Evolutionary conservation across 1,140 invertebrate species (phyloP).

Genomic region (Sitobion miscanthi): DNA sequence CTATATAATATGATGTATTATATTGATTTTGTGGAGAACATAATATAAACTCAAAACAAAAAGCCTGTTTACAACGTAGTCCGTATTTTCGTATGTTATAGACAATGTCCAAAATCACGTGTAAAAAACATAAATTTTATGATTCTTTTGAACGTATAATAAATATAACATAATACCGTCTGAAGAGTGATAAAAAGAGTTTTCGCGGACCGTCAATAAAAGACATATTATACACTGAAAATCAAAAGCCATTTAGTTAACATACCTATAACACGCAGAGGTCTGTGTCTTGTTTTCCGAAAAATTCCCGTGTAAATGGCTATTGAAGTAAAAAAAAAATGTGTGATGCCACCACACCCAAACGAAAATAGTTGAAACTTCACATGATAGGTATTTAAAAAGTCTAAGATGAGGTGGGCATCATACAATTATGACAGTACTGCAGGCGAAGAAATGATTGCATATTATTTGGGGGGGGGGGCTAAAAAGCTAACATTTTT

Average conservation of each 20-base stretch:
- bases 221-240: neutral
- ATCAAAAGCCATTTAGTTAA: neutral
- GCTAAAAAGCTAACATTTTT: too few species aligned
- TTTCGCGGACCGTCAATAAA: neutral
- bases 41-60: neutral
- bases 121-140: neutral
- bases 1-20: slow-evolving; percentile 3
- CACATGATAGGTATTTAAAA: too few species aligned
- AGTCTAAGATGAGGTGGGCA: too few species aligned
- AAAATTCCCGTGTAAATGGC: too few species aligned
- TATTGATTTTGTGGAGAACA: neutral
- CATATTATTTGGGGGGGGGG: too few species aligned
- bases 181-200: neutral
- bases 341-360: too few species aligned
- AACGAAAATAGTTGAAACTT: too few species aligned
- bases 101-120: neutral
- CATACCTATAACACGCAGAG: too few species aligned
- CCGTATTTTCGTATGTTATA: neutral
- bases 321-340: too few species aligned
- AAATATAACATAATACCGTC: neutral
- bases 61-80: neutral
- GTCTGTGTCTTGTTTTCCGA: too few species aligned
- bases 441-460: too few species aligned
- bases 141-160: neutral
- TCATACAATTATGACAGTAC: too few species aligned